phyloP scores from a whole-genome alignment of 2,888 invertebrate species.

The Torymus texanus region DNA sequence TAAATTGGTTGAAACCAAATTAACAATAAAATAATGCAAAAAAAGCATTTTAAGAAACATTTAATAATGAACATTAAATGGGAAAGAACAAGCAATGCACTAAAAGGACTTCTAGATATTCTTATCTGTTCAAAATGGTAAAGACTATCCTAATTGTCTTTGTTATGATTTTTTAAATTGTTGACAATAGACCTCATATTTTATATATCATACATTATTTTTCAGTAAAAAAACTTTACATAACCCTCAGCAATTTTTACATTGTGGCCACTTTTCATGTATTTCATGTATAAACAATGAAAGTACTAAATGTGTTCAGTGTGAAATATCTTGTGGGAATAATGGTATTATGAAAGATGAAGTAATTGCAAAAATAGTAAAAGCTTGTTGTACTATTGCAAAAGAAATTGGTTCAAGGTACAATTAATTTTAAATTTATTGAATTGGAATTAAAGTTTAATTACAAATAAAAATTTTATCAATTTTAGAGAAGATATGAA shows the following conservation, averaged over 20 bases:
- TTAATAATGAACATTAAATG: constrained; percentile 59
- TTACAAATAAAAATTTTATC: no score
- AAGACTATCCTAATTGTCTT: neutral
- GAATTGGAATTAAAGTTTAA: no score
- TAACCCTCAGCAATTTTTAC: constrained; percentile 41
- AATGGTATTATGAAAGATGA: constrained; percentile 10
- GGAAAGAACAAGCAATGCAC: constrained; percentile 58
- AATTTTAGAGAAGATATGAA: no score
- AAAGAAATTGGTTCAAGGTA: constrained; percentile 39
- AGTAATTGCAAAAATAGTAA: constrained; percentile 28
- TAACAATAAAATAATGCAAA: constrained; percentile 10
- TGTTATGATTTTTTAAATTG: no score
- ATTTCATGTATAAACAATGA: constrained; percentile 33
- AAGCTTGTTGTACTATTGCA: constrained; percentile 42
- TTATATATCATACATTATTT: constrained; percentile 6
- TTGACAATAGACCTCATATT: no score
- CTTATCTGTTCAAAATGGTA: constrained; percentile 64
- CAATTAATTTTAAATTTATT: neutral
- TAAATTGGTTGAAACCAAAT: neutral
- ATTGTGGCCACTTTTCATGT: constrained; percentile 52
- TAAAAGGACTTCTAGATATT: constrained; percentile 59
- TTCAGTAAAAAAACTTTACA: constrained; percentile 40
- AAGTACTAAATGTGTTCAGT: constrained; percentile 25
- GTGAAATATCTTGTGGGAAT: constrained; percentile 5
- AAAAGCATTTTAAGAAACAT: constrained; percentile 40